These are phyloP conservation scores for Trichonephila clavipes DNA, from an alignment of 1,140 invertebrate species.

Conservation along the genomic window DNA sequence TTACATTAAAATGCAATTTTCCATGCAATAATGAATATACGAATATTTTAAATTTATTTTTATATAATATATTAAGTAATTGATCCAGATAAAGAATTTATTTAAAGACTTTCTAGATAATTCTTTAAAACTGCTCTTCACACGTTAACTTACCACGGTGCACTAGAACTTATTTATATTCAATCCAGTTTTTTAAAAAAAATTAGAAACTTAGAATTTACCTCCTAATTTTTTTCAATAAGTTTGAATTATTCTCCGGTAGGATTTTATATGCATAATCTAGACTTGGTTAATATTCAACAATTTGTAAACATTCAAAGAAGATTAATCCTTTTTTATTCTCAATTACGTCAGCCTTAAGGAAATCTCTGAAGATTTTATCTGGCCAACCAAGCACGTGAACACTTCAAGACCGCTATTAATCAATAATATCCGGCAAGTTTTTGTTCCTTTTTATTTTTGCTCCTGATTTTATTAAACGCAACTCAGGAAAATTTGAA, in stretches of 20 bases:
- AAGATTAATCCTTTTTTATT: conserved; percentile 8
- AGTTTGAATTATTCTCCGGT: not conserved
- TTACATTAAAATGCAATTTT: no score
- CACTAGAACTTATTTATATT: no score
- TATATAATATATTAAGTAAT: no score
- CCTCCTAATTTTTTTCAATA: not conserved
- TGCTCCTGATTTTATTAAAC: not conserved
- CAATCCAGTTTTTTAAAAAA: no score
- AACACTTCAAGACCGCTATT: not conserved
- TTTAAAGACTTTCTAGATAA: no score
- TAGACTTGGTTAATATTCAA: conserved; percentile 28
- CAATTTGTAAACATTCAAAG: not conserved
- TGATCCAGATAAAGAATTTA: no score
- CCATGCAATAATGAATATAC: no score
- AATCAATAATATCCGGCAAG: conserved; percentile 18
- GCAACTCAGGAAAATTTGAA: not conserved
- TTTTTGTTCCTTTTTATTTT: not conserved
- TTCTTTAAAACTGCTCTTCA: no score
- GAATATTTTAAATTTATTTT: no score
- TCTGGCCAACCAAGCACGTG: not conserved
- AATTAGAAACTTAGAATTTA: no score
- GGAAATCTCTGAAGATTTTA: conserved; percentile 10
- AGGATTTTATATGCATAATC: not conserved
- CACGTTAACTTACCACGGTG: no score
- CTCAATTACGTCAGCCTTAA: conserved; percentile 1